Percentiles rank a stretch among this genome's conserved stretches.
Conservation (phyloP, 2,888 invertebrate species). For the Eristalis intricaria region DNA sequence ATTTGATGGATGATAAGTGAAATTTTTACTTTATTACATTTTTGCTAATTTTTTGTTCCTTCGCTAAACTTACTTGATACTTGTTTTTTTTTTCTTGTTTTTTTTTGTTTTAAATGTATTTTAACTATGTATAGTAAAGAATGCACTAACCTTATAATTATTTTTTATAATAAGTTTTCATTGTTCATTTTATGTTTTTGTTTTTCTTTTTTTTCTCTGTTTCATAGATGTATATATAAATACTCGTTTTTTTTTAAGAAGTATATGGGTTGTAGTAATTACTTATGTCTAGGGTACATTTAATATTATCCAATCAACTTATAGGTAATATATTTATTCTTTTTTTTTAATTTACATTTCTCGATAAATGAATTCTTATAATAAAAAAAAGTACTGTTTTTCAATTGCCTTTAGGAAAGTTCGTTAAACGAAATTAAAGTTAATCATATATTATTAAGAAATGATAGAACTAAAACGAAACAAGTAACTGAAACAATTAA, state of each 20-base stretch:
- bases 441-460: conserved; percentile 44
- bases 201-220: not conserved
- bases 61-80: conserved; percentile 66
- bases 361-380: conserved; percentile 15
- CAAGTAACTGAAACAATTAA: conserved; percentile 71
- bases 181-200: conserved; percentile 34
- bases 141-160: conserved; percentile 81
- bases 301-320: conserved; percentile 45
- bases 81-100: conserved; percentile 50
- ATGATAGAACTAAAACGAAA: conserved; percentile 41
- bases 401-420: conserved; percentile 66
- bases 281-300: conserved; percentile 51
- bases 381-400: conserved; percentile 39
- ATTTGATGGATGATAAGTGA: conserved; percentile 61
- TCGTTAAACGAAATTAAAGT: conserved; percentile 72
- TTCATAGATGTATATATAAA: conserved; percentile 45
- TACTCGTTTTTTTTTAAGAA: conserved; percentile 38
- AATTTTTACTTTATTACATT: conserved; percentile 72
- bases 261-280: conserved; percentile 50
- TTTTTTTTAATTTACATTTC: conserved; percentile 27
- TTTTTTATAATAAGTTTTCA: conserved; percentile 43
- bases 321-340: conserved; percentile 29
- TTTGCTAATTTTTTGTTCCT: conserved; percentile 76
- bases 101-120: conserved; percentile 52
- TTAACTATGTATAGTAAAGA: conserved; percentile 73